Evolutionary conservation across 2,888 invertebrate genomes (phyloP).

Genomic region (Latrodectus hesperus): DNA sequence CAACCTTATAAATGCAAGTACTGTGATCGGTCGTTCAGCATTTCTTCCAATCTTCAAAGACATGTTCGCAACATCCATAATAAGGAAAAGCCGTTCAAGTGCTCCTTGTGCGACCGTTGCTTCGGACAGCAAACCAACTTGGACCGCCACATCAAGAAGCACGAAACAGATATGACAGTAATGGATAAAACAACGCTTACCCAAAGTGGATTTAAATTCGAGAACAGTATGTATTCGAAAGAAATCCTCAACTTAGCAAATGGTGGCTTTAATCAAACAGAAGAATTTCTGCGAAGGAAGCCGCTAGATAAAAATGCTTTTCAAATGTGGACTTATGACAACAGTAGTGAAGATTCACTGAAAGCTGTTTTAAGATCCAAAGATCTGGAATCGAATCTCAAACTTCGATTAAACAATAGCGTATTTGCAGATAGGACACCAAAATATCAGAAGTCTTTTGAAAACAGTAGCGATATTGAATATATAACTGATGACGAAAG

Average conservation of each 20-base stretch:
- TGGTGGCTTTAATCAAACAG: background rate
- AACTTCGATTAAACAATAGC: background rate
- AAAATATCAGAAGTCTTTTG: background rate
- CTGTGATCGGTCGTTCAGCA: constrained; percentile 97
- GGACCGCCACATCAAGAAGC: constrained; percentile 97
- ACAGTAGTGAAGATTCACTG: background rate
- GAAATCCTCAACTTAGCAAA: background rate
- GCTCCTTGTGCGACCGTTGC: constrained; percentile 93
- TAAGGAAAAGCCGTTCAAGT: constrained; percentile 97
- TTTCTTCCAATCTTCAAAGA: constrained; percentile 97
- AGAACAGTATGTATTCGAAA: constrained; percentile 6
- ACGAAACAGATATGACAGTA: constrained; percentile 83
- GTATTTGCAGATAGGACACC: background rate
- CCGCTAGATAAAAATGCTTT: background rate
- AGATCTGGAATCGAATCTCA: background rate
- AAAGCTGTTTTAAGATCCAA: constrained; percentile 12
- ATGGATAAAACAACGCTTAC: constrained; percentile 9
- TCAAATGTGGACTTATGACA: constrained; percentile 15
- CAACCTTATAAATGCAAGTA: constrained; percentile 98
- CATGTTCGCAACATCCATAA: constrained; percentile 99
- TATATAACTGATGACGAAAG: constrained; percentile 20
- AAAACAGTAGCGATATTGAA: constrained; percentile 25
- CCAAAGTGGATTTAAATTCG: background rate
- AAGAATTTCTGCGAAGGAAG: background rate
- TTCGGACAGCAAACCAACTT: constrained; percentile 99